Evolutionary conservation across 2,888 invertebrate species (phyloP).

Genomic region (Adelognathus sp.): DNA sequence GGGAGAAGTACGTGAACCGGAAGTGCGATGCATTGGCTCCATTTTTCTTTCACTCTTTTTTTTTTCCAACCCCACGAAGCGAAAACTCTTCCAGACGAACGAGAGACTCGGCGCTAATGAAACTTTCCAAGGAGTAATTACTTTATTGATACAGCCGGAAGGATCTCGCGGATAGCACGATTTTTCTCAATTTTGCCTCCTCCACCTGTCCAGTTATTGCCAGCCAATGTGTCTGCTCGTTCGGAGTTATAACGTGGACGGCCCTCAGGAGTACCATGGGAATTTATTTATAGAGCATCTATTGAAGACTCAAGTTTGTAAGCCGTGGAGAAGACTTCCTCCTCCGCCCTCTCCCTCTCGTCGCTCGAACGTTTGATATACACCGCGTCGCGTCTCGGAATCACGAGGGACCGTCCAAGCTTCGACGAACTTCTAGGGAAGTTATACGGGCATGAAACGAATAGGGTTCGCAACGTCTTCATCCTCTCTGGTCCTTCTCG

Average conservation of each 20-base stretch:
- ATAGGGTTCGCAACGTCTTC: background rate
- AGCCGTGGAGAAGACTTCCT: conserved; percentile 51
- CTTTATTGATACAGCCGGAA: conserved; percentile 76
- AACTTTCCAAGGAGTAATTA: conserved; percentile 77
- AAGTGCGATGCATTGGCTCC: conserved; percentile 68
- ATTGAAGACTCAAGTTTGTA: conserved; percentile 77
- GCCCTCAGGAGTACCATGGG: conserved; percentile 51
- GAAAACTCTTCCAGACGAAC: conserved; percentile 50
- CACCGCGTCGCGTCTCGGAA: conserved; percentile 56
- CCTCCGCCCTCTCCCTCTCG: background rate
- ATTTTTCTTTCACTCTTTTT: conserved; percentile 7
- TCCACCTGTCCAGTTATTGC: conserved; percentile 34
- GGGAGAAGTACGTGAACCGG: conserved; percentile 74
- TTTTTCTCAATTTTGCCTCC: conserved; percentile 76
- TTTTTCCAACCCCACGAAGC: background rate
- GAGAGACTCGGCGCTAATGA: conserved; percentile 71
- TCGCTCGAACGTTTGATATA: conserved; percentile 28
- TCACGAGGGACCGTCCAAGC: conserved; percentile 65
- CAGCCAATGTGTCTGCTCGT: background rate
- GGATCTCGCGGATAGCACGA: conserved; percentile 66
- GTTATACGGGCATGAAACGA: conserved; percentile 23
- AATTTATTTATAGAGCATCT: conserved; percentile 76
- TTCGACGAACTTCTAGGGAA: conserved; percentile 66
- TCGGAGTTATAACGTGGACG: background rate
- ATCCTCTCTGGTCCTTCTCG: background rate